Evolutionary conservation across 2,113 vertebrate genomes (phyloP), one percentile per base, ranked within the genome.

Genomic region (Machaerirhynchus nigripectus): DNA sequence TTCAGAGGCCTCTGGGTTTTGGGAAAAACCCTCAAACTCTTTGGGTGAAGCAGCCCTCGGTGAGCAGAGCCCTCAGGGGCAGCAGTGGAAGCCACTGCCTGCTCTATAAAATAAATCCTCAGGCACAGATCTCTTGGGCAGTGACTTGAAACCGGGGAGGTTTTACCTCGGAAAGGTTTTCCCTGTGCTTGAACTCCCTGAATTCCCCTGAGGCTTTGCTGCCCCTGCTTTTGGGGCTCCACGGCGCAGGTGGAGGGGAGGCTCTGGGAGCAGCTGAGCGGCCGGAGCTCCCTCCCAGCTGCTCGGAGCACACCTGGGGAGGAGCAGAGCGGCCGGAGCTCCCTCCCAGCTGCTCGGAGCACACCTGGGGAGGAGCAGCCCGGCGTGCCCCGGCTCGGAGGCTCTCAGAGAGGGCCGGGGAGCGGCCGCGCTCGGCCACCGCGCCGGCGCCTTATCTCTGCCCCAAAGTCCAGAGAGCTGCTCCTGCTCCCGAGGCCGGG

Each of bases 161-260:
- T 1, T 78, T 44, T 35, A 61, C 13, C 15, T 40, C 24, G 10
- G 39, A 8, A 2, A 42, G 50, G 23, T 6, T 60, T 71, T 23
- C 37, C 26, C 23, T 71, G 22, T 26, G 24, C 47, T 50, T 46
- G 60, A 53, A 3, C 21, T 50, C 37, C 13, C 26, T 15, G 50
- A 8, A 3, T 60, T 39, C 7, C 19, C 2, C 18, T 2, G 42
- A 26, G 60, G 11, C 20, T 21, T 50, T 18, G 23, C 26, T 63
- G 35, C 10, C 42, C 30, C 69, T 2, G 1, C 1, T 8, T 31
- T 31, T 17, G 10, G 1, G 50, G n/a, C 50, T 57, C 40, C 1
- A 0, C 2, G 8, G 1, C 0, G 4, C 28, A 1, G 57, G 2
- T 2, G 55, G 31, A 37, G 6, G 13, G 0, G 27, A 52, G 44